Evolutionary conservation across 2,113 vertebrate species (phyloP), one percentile per base, ranked within the genome.

Genomic region (Leiothrix lutea): DNA sequence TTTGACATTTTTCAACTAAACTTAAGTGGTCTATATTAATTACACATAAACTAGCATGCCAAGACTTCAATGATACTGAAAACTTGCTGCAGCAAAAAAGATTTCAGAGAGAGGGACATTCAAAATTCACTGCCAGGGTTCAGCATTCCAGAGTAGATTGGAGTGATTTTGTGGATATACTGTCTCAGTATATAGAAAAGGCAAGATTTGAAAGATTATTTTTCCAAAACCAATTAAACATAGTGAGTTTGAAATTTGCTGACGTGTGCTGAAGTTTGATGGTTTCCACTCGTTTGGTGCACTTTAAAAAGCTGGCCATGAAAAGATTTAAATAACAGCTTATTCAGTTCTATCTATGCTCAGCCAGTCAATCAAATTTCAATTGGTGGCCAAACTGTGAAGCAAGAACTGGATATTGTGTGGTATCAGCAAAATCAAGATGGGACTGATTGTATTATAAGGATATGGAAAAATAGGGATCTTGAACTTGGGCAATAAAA

Each of bases 151-250:
- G 57, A 74, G 50, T 7, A 64, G 25, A 88, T 53, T 69, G 38
- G 50, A 86, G 13, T 19, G 28, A 88, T 83, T 28, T 24, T 1
- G 3, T 83, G 75, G 51, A 36, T 24, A 73, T 57, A 51, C 3
- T 50, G 38, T 61, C n/a, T 82, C 33, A 36, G 13, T 42, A 50
- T 40, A 75, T 3, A 87, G 11, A 75, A 22, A 38, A 69, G 14
- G 11, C 8, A 72, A 92, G 78, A 87, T 73, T 33, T 92, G 54
- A 69, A 50, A 50, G 28, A 70, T 83, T 79, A 57, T 92, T 88
- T 83, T 92, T 94, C 62, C 47, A 93, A 91, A 88, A 33, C 11
- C 5, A 83, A 67, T 94, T 96, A 94, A 94, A 86, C 35, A 62
- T 35, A 75, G 33, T 1, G 2, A 80, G 12, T 85, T 58, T 73